Conservation (phyloP, 2,113 vertebrate species). For the sheep (Ovis aries) region DNA sequence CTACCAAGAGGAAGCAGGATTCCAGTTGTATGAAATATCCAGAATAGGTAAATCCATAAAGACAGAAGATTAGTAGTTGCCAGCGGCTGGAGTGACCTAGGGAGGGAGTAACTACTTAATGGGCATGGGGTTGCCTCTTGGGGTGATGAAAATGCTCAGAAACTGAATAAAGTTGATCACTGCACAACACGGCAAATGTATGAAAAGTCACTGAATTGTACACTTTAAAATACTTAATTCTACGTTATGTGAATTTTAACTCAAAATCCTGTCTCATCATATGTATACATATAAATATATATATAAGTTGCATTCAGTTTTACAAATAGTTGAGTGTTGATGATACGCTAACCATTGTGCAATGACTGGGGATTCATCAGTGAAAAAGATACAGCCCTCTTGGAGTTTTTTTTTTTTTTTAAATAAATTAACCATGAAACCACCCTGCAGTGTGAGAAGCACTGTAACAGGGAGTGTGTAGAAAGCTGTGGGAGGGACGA, state of each 20-base stretch:
- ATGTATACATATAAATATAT: not conserved
- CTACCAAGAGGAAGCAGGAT: not conserved
- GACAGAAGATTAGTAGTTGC: not conserved
- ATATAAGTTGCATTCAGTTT: not conserved
- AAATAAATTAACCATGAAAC: not conserved
- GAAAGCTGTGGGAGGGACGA: fast-evolving
- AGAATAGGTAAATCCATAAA: not conserved
- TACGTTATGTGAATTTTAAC: not conserved
- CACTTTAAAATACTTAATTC: not conserved
- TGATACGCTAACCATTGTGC: not conserved
- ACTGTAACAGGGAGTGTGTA: not conserved
- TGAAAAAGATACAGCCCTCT: not conserved
- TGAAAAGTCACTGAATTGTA: not conserved
- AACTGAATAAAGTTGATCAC: not conserved
- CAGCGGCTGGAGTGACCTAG: not conserved
- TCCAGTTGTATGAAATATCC: not conserved
- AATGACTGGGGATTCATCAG: not conserved
- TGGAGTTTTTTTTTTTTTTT: not conserved
- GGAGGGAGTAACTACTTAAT: not conserved
- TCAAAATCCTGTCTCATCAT: not conserved
- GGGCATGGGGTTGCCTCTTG: not conserved
- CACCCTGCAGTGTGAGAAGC: not conserved
- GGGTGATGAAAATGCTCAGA: not conserved
- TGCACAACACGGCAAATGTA: not conserved
- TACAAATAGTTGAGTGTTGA: not conserved